Conservation (phyloP, 1,140 invertebrate genomes). For the Pogonognathellus flavescens region DNA sequence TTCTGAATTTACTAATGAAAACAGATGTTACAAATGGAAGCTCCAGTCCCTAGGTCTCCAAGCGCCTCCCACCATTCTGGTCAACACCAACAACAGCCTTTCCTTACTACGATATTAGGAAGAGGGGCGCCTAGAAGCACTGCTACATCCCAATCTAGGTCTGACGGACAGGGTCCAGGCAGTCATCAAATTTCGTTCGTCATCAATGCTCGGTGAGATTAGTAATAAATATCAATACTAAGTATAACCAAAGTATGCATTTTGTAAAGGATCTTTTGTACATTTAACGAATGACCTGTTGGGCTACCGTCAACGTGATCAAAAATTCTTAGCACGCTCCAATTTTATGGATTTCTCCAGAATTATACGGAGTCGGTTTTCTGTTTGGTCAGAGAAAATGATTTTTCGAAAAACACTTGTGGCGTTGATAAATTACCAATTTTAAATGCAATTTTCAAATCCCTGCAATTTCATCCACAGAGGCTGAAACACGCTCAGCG, state of each 20-base stretch:
- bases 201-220: slow-evolving; percentile 29
- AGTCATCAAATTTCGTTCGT: slow-evolving; percentile 38
- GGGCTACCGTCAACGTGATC: neutral
- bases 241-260: too few species aligned
- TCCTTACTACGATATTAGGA: slow-evolving; percentile 17
- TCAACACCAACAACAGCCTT: neutral
- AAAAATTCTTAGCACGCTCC: too few species aligned
- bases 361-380: too few species aligned
- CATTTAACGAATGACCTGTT: slow-evolving; percentile 21
- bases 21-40: slow-evolving; percentile 14
- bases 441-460: too few species aligned
- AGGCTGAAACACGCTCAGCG: too few species aligned
- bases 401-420: too few species aligned
- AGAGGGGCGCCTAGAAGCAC: slow-evolving; percentile 15
- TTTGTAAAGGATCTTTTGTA: too few species aligned
- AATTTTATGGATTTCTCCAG: too few species aligned
- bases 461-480: too few species aligned
- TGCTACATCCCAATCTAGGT: neutral
- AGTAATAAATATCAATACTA: neutral
- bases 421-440: too few species aligned
- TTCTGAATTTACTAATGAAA: neutral
- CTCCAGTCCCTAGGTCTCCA: neutral
- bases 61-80: neutral
- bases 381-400: too few species aligned
- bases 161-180: slow-evolving; percentile 7